Evolutionary conservation across 2,113 vertebrate species (phyloP).

Genomic region (Planiliza haematocheilus): DNA sequence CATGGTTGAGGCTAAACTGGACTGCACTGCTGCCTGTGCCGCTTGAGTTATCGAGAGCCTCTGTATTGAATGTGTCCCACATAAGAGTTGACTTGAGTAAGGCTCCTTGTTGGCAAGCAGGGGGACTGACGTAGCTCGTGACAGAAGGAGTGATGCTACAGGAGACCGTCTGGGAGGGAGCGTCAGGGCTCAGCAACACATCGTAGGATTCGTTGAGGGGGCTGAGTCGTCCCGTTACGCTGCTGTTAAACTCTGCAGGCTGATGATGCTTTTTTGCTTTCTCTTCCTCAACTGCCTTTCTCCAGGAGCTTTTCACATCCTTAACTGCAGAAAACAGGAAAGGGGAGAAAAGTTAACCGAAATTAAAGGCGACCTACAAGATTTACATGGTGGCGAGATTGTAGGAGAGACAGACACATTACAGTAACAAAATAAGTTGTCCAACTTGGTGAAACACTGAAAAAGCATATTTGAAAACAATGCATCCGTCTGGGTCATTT

Average conservation of each 20-base stretch:
- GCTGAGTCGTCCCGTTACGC: neutral
- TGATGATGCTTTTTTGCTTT: slow-evolving; percentile 51
- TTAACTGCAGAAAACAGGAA: slow-evolving; percentile 57
- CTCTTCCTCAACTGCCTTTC: slow-evolving; percentile 78
- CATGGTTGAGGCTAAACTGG: slow-evolving; percentile 74
- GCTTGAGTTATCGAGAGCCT: slow-evolving; percentile 35
- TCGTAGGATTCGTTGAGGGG: neutral
- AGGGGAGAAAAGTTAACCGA: accelerated
- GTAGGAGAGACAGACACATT: too few species aligned
- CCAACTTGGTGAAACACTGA: too few species aligned
- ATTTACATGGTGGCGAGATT: too few species aligned
- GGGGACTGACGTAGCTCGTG: slow-evolving; percentile 6
- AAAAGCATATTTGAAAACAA: too few species aligned
- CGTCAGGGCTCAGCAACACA: neutral
- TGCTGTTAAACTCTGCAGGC: neutral
- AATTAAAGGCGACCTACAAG: too few species aligned
- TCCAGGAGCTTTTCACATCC: slow-evolving; percentile 83
- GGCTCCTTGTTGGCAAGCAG: slow-evolving; percentile 39
- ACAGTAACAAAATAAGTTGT: too few species aligned
- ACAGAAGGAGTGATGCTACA: neutral
- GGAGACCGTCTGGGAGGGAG: neutral
- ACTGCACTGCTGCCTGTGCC: slow-evolving; percentile 62
- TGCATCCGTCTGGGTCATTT: too few species aligned
- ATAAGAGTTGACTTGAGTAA: slow-evolving; percentile 40
- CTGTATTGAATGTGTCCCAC: slow-evolving; percentile 68